Evolutionary conservation across 2,888 invertebrate species (phyloP).

Genomic region (Synanthedon andrenaeformis): DNA sequence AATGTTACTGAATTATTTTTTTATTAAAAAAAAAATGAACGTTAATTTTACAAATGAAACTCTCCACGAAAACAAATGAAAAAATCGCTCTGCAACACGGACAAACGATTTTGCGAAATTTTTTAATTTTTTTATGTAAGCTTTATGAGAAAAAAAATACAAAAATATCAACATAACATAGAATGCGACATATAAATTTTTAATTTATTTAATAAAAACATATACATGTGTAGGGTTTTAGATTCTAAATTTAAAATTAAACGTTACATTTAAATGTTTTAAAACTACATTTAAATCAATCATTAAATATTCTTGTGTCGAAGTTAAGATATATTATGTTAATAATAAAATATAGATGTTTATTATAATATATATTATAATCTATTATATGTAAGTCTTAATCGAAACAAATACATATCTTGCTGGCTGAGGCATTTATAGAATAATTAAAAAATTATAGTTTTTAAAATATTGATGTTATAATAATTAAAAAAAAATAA

Average conservation of each 20-base stretch:
- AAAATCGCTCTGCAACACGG: constrained; percentile 26
- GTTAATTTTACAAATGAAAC: constrained; percentile 12
- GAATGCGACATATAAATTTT: constrained; percentile 25
- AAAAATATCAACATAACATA: constrained; percentile 23
- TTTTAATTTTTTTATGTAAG: neutral
- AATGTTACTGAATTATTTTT: neutral
- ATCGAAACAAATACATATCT: constrained; percentile 65
- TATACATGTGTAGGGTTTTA: constrained; percentile 20
- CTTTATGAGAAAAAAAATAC: constrained; percentile 14
- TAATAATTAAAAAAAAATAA: constrained; percentile 24
- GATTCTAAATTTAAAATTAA: constrained; percentile 5
- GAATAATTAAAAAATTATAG: constrained; percentile 29
- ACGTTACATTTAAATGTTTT: constrained; percentile 24
- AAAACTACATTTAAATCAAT: constrained; percentile 9
- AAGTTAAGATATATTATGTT: constrained; percentile 15
- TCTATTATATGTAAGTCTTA: constrained; percentile 43
- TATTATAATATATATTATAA: constrained; percentile 32
- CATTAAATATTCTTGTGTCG: too few species aligned
- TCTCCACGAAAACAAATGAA: constrained; percentile 22
- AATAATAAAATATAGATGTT: constrained; percentile 33
- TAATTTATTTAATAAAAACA: constrained; percentile 14
- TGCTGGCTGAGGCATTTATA: constrained; percentile 69
- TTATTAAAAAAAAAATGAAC: constrained; percentile 7
- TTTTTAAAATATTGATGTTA: constrained; percentile 49
- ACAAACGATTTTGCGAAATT: neutral